Percentiles rank a stretch among this genome's conserved stretches.
phyloP scores from a whole-genome alignment of 2,797 vertebrate species.

The Hoplostethus atlanticus region DNA sequence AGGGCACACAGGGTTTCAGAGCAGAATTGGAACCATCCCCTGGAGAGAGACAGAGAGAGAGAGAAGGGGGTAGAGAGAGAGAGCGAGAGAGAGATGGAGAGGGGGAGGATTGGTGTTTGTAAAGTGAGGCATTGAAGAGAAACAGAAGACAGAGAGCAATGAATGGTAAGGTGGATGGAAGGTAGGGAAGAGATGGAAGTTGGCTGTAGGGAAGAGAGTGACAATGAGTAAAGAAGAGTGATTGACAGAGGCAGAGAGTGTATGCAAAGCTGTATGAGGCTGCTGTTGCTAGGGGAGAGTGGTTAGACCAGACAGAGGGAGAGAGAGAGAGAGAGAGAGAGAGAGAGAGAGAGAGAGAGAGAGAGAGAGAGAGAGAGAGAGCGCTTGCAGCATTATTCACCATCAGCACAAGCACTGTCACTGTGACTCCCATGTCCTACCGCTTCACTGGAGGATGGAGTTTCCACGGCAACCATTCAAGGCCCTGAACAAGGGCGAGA shows the following conservation, averaged over 20 bases:
- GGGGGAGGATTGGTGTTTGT: constrained; percentile 1
- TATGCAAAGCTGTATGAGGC: constrained; percentile 50
- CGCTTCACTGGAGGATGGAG: constrained; percentile 81
- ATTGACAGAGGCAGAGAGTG: constrained; percentile 51
- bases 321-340: constrained; percentile 33
- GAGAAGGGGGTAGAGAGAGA: constrained; percentile 19
- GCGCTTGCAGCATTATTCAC: constrained; percentile 81
- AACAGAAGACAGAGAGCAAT: constrained; percentile 17
- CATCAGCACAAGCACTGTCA: constrained; percentile 82
- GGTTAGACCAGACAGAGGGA: constrained; percentile 57
- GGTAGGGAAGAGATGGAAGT: constrained; percentile 6
- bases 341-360: constrained; percentile 27
- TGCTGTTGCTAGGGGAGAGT: constrained; percentile 83
- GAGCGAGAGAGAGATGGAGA: constrained; percentile 20
- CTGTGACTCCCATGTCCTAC: constrained; percentile 75
- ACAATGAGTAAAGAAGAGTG: constrained; percentile 51
- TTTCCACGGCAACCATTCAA: constrained; percentile 88
- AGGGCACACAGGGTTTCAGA: constrained; percentile 21
- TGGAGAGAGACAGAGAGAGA: constrained; percentile 31
- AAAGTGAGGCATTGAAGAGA: constrained; percentile 21
- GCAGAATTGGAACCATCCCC: constrained; percentile 25
- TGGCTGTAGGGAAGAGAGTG: constrained; percentile 39
- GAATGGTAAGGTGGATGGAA: constrained; percentile 30
- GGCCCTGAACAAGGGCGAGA: constrained; percentile 62
- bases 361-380: constrained; percentile 37